Evolutionary conservation across 2,888 invertebrate species (phyloP), one percentile per base, ranked within the genome.

Genomic region (Atethmia centrago): DNA sequence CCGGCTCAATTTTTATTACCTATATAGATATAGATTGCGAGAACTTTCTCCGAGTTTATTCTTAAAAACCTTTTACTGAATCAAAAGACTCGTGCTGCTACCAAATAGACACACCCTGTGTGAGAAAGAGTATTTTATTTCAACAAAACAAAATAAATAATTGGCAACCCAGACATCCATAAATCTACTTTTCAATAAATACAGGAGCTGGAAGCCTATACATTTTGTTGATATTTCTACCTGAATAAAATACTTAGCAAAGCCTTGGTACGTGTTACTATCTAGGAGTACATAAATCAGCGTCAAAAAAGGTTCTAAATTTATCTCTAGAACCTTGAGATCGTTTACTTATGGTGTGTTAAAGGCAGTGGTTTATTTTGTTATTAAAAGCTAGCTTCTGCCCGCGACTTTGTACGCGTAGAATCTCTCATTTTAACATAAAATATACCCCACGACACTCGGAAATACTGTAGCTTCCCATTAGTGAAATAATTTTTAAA

Each of bases 261-360:
- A 31, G 14, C 40, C 40, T 53, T 36, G 36, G 47, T 58, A 82
- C 56, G 65, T 70, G 56, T 0, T 53, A 5, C 63, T 58, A 65
- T 77, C 82, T 71, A 63, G 42, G 71, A 79, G 64, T 66, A 77
- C 61, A 79, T 77, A 79, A 79, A 79, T 79, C 79, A 71, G 66
- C 14, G 71, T 40, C 47, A 36, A 77, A 67, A 82, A 82, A 82
- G 77, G 65, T 65, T 66, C 42, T 21, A 10, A 36, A 56, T 55
- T 64, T 76, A 81, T 68, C 76, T 75, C 21, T 10, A 47, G 14
- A 14, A 74, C 31, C 81, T 59, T 53, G 53, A 53, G 59, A 77
- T 61, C 64, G 31, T 58, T 63, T 45, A 25, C 36, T 36, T 59
- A 59, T 49, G 8, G n/a, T 51, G n/a, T 40, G 77, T 64, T 21